Percentiles rank a stretch among this genome's conserved stretches.
Conservation (phyloP, 1,140 invertebrate genomes). For the Brachionus koreanus region DNA sequence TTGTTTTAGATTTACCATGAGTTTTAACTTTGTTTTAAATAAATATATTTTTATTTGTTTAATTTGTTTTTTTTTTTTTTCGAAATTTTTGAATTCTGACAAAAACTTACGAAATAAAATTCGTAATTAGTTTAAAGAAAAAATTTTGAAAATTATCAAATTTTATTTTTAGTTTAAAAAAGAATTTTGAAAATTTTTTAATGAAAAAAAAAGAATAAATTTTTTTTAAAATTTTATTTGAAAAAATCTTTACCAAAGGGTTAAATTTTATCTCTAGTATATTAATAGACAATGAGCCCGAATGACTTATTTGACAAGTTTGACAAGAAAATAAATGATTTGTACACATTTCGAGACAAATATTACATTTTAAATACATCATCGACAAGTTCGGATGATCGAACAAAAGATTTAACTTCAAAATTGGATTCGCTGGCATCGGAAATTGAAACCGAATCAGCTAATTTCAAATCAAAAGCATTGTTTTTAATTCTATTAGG, state of each 20-base stretch:
- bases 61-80: background rate
- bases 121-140: background rate
- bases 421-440: background rate
- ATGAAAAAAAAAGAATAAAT: too few species aligned
- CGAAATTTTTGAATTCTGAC: too few species aligned
- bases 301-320: slow-evolving; percentile 11
- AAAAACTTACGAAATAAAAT: background rate
- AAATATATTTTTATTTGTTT: slow-evolving; percentile 1
- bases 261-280: background rate
- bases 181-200: too few species aligned
- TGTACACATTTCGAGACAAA: slow-evolving; percentile 34
- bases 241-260: background rate
- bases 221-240: background rate
- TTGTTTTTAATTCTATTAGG: slow-evolving; percentile 72
- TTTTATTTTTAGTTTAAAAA: too few species aligned
- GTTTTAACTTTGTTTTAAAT: background rate
- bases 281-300: background rate
- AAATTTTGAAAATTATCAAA: too few species aligned
- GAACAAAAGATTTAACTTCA: background rate
- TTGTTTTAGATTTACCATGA: slow-evolving; percentile 50
- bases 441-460: background rate
- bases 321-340: slow-evolving; percentile 26
- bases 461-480: slow-evolving; percentile 58
- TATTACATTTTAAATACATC: slow-evolving; percentile 23
- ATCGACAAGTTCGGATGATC: background rate